These are phyloP conservation scores for Galerucella nymphaeae DNA, from an alignment of 2,888 invertebrate species.

Conservation along the genomic window DNA sequence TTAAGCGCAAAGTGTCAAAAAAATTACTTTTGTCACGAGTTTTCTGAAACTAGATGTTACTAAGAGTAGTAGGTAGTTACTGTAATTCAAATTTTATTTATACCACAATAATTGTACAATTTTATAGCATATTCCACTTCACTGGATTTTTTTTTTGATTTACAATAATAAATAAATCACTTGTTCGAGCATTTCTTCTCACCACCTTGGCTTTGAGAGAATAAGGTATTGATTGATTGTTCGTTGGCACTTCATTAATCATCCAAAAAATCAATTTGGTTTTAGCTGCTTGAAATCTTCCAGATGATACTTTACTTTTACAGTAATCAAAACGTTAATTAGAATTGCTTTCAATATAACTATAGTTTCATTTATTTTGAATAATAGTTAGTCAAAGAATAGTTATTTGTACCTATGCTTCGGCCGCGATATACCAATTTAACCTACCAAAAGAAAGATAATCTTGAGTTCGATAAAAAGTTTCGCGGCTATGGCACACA, in stretches of 20 bases:
- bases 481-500: too few species aligned
- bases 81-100: too few species aligned
- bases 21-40: too few species aligned
- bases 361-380: background rate
- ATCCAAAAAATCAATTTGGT: conserved; percentile 62
- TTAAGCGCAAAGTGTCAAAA: too few species aligned
- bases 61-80: too few species aligned
- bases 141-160: conserved; percentile 28
- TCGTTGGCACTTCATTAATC: conserved; percentile 60
- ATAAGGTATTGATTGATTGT: conserved; percentile 59
- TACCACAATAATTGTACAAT: background rate
- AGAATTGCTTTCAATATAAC: conserved; percentile 42
- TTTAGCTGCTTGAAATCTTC: conserved; percentile 43
- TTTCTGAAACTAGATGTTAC: too few species aligned
- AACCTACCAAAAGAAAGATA: too few species aligned
- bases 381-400: background rate
- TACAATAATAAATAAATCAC: conserved; percentile 24
- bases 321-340: conserved; percentile 54
- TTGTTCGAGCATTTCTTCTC: conserved; percentile 59
- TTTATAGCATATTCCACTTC: conserved; percentile 9
- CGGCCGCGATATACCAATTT: too few species aligned
- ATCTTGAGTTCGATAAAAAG: too few species aligned
- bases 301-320: conserved; percentile 32
- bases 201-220: conserved; percentile 41
- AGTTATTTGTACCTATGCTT: too few species aligned